Percentiles rank a stretch among this genome's conserved stretches.
phyloP scores from a whole-genome alignment of 2,113 vertebrate species.

The Phalacrocorax pelagicus region DNA sequence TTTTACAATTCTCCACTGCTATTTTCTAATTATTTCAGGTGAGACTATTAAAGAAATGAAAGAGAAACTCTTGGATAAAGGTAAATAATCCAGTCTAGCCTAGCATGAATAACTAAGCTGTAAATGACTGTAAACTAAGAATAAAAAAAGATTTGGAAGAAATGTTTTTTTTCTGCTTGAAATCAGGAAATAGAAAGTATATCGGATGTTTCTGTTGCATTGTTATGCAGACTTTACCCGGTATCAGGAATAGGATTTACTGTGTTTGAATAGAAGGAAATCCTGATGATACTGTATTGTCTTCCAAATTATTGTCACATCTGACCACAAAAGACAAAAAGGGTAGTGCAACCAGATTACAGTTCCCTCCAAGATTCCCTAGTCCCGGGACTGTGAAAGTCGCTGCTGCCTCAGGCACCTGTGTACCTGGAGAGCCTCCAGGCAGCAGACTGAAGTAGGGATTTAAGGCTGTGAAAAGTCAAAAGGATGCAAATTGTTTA shows the following conservation, averaged over 20 bases:
- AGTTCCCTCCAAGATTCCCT: neutral
- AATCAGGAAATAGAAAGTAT: neutral
- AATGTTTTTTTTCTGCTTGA: neutral
- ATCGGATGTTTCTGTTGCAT: neutral
- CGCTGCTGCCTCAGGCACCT: neutral
- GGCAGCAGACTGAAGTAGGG: neutral
- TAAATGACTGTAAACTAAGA: neutral
- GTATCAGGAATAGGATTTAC: neutral
- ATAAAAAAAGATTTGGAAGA: neutral
- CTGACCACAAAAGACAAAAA: neutral
- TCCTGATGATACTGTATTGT: neutral
- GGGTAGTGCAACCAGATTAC: neutral
- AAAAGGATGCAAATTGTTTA: neutral
- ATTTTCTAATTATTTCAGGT: constrained; percentile 58
- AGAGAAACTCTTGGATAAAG: neutral
- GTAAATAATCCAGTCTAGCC: constrained; percentile 3
- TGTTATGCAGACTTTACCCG: neutral
- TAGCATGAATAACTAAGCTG: constrained; percentile 14
- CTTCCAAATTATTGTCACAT: neutral
- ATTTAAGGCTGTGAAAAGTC: neutral
- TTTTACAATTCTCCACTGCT: constrained; percentile 12
- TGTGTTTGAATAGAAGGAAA: neutral
- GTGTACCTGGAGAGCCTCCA: neutral
- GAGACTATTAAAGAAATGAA: neutral
- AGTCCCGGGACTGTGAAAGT: neutral